Conservation (phyloP, 37 sponge, comb jelly and placozoan species). For the Ephydatia muelleri region DNA sequence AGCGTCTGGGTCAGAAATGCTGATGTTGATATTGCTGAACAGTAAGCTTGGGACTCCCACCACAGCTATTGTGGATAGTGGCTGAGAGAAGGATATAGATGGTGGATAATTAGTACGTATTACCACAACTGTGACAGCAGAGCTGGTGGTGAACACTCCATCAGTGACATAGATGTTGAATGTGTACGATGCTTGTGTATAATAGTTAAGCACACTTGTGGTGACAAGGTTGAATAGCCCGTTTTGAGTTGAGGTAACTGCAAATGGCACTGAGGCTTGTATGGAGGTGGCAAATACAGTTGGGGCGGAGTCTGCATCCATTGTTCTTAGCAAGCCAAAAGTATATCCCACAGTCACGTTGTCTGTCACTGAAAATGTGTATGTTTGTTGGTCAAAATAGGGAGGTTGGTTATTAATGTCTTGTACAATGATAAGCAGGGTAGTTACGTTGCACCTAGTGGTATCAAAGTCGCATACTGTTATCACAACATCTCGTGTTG, state of each 20-base stretch:
- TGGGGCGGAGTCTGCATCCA: constrained; percentile 42
- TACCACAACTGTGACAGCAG: constrained; percentile 38
- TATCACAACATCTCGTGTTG: constrained; percentile 28
- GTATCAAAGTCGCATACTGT: constrained; percentile 44
- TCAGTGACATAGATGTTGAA: constrained; percentile 55
- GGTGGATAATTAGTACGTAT: constrained; percentile 48
- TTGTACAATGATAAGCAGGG: constrained; percentile 4
- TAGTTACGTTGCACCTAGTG: constrained; percentile 2
- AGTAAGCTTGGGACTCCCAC: constrained; percentile 19
- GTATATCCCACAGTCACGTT: constrained; percentile 7
- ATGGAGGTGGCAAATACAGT: not conserved
- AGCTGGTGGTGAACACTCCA: constrained; percentile 30
- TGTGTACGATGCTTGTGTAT: not conserved
- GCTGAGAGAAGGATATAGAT: constrained; percentile 26
- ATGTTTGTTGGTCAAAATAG: constrained; percentile 26
- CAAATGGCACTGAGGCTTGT: not conserved
- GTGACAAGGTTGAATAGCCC: constrained; percentile 17
- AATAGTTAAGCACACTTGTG: constrained; percentile 26
- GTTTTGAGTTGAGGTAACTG: not conserved
- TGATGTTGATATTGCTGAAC: constrained; percentile 11
- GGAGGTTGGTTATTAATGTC: constrained; percentile 72
- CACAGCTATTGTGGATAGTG: constrained; percentile 11
- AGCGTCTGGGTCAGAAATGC: constrained; percentile 57
- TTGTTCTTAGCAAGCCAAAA: constrained; percentile 30
- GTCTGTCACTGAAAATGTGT: constrained; percentile 47